Conservation (phyloP, 1,140 invertebrate genomes). For the Proctacanthus coquilletti region DNA sequence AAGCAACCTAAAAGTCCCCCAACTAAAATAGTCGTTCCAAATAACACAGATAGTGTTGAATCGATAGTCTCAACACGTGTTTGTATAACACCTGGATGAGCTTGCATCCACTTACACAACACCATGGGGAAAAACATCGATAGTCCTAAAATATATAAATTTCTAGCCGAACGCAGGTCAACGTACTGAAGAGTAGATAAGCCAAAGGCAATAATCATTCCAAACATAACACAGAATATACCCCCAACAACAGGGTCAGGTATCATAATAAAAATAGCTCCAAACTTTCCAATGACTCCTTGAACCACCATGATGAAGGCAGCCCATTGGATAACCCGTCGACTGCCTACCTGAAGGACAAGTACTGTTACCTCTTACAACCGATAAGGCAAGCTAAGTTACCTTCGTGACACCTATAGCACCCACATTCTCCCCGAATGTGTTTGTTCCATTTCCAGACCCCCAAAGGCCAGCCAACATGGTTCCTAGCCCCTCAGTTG, state of each 20-base stretch:
- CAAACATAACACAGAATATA: constrained; percentile 75
- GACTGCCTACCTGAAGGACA: constrained; percentile 52
- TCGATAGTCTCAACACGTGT: constrained; percentile 55
- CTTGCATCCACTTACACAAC: constrained; percentile 59
- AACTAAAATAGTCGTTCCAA: constrained; percentile 73
- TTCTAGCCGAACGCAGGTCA: constrained; percentile 63
- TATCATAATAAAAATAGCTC: constrained; percentile 75
- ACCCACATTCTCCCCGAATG: constrained; percentile 79
- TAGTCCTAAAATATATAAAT: constrained; percentile 78
- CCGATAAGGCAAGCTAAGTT: no score
- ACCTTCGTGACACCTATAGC: constrained; percentile 64
- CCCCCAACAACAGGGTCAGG: constrained; percentile 80
- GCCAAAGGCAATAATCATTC: constrained; percentile 70
- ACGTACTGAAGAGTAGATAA: constrained; percentile 70
- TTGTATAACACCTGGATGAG: constrained; percentile 45
- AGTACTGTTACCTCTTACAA: no score
- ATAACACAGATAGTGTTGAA: constrained; percentile 58
- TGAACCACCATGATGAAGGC: constrained; percentile 63
- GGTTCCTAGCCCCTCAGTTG: constrained; percentile 68
- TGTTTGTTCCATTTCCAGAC: constrained; percentile 73
- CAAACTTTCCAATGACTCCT: constrained; percentile 66
- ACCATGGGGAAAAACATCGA: constrained; percentile 73
- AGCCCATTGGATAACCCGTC: constrained; percentile 72
- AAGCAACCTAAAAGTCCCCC: constrained; percentile 64
- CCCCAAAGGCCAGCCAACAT: constrained; percentile 69